Conservation (phyloP, 2,888 invertebrate genomes). For the Lepidocyrtoides sp. region DNA sequence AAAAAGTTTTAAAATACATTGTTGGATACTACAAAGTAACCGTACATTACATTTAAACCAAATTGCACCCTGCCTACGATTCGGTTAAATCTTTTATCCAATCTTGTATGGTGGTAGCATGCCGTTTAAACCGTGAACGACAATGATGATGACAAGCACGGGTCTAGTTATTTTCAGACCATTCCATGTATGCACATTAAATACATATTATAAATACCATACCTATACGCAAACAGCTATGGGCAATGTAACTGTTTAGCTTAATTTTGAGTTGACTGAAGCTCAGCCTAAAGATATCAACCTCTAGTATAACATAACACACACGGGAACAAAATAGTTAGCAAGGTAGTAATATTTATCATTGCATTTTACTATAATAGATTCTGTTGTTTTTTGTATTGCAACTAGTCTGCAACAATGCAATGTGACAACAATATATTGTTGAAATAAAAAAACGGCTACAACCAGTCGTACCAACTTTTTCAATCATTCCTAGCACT, state of each 20-base stretch:
- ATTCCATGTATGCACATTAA: no score
- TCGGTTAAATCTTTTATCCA: constrained; percentile 51
- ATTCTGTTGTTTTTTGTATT: constrained; percentile 4
- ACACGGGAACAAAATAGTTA: no score
- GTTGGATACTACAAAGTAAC: no score
- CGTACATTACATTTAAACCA: no score
- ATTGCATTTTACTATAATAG: neutral
- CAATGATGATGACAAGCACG: neutral
- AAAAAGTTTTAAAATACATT: neutral
- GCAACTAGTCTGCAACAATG: neutral
- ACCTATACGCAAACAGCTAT: no score
- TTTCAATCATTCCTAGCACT: neutral
- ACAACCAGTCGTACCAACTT: neutral
- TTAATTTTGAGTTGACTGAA: no score
- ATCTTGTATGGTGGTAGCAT: neutral
- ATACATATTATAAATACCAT: no score
- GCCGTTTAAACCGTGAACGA: neutral
- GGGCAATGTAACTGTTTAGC: no score
- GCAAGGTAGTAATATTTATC: no score
- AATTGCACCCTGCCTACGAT: constrained; percentile 24
- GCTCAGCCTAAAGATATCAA: no score
- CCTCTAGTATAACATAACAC: no score
- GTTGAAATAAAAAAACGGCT: neutral
- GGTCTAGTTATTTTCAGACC: neutral
- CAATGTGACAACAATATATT: neutral